phyloP scores from a whole-genome alignment of 1,140 invertebrate genomes.

The Hypothenemus hampei region DNA sequence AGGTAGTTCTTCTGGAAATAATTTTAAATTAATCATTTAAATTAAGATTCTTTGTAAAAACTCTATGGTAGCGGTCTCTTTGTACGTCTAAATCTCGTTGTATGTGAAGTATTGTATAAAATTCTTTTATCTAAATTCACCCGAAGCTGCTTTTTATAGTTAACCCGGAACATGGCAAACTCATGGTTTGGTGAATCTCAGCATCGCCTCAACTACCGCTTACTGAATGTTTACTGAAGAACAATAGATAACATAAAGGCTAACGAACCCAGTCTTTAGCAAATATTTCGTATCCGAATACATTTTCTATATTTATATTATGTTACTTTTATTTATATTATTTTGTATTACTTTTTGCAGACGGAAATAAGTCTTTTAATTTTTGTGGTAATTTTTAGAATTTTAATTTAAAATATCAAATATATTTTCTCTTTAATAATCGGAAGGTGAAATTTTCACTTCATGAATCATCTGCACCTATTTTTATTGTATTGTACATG shows the following conservation, averaged over 20 bases:
- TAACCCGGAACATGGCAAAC: constrained; percentile 10
- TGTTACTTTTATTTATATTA: background rate
- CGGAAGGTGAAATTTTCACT: background rate
- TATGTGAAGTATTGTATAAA: constrained; percentile 4
- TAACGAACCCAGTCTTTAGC: background rate
- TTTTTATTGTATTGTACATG: background rate
- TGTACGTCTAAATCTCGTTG: no score
- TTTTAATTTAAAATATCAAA: no score
- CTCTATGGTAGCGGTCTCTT: no score
- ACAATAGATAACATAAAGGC: background rate
- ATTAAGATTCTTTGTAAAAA: no score
- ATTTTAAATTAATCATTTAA: no score
- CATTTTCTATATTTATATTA: background rate
- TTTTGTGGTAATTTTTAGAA: no score
- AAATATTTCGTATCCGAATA: background rate
- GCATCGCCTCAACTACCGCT: background rate
- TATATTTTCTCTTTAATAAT: background rate
- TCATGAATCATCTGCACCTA: background rate
- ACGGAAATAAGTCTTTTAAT: no score
- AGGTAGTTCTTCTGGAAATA: no score
- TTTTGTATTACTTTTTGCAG: no score
- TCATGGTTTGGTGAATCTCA: constrained; percentile 6
- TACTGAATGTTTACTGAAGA: constrained; percentile 10
- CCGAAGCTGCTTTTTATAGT: constrained; percentile 1
- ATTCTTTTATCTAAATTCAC: constrained; percentile 14